Evolutionary conservation across 2,888 invertebrate species (phyloP), one percentile per base, ranked within the genome.

Genomic region (Dascillus cervinus): DNA sequence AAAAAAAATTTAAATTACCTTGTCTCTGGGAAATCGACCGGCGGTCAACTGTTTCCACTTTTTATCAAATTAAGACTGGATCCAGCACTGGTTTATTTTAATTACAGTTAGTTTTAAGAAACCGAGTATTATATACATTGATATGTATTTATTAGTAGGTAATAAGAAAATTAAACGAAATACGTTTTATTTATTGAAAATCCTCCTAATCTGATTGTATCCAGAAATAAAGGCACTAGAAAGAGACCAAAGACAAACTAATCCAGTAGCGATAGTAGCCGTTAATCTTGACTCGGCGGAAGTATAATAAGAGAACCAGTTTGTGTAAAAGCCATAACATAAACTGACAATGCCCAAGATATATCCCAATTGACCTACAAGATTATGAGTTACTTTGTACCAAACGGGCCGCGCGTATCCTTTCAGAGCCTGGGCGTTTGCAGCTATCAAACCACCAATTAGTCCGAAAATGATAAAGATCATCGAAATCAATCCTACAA

Each of bases 401-500:
- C 49, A 47, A 10, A 58, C 47, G 8, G 54, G 52, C 10, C 47
- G 44, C 1, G 52, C 36, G 24, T 31, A 47, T 13, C 32, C 42
- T 14, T 45, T 47, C 14, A 58, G 29, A 29, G 49, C 31, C 19
- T 46, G 32, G 3, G 56, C 37, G 31, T 55, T 53, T 19, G 46
- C 41, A 1, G 55, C 51, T 11, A 49, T 38, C 3, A 55, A 15
- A 6, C 62, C 61, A 9, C 50, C 31, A 3, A 49, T 10, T 5
- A 54, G 22, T 0, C 55, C 50, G 4, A 56, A 22, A 8, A 56
- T 39, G 2, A 59, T 30, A 4, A 59, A 32, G 14, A 58, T 49
- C 49, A 58, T 52, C 8, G 56, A 52, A 20, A 58, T 45, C 10
- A 59, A 37, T 37, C 60, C 60, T 60, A 41, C 19, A 56, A 55